Evolutionary conservation across 2,888 invertebrate species (phyloP).

Genomic region (Caenorhabditis auriculariae): DNA sequence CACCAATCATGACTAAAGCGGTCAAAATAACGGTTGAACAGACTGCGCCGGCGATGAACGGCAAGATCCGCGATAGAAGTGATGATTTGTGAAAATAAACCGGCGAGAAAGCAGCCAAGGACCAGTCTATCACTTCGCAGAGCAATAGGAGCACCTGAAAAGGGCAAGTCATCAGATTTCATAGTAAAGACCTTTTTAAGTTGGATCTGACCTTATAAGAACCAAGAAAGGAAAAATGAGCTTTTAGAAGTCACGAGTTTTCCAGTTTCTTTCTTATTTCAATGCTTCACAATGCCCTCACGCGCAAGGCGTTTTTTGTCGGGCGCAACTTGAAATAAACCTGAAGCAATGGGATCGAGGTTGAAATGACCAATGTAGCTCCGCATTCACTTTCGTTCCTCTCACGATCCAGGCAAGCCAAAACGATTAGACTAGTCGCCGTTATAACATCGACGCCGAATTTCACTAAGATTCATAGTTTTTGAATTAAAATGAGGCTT

Average conservation of each 20-base stretch:
- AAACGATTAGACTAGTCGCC: conserved; percentile 20
- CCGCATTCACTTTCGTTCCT: conserved; percentile 28
- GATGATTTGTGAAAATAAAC: conserved; percentile 41
- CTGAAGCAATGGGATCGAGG: conserved; percentile 36
- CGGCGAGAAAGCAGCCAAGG: conserved; percentile 38
- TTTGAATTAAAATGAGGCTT: not conserved
- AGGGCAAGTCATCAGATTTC: not conserved
- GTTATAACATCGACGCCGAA: conserved; percentile 38
- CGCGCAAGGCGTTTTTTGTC: not conserved
- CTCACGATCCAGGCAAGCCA: conserved; percentile 23
- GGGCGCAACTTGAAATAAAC: conserved; percentile 2
- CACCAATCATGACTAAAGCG: conserved; percentile 30
- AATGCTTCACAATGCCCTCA: not conserved
- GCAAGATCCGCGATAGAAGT: conserved; percentile 28
- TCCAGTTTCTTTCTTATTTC: no score
- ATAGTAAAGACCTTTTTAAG: no score
- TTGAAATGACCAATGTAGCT: conserved; percentile 29
- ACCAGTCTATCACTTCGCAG: conserved; percentile 43
- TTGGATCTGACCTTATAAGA: no score
- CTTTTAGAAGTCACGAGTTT: no score
- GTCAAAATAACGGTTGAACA: conserved; percentile 30
- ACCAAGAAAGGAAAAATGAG: no score
- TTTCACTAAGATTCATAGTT: conserved; percentile 36
- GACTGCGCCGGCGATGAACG: conserved; percentile 37
- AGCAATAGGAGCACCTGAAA: conserved; percentile 35